Evolutionary conservation across 1,140 invertebrate species (phyloP).

Genomic region (Hyles vespertilio): DNA sequence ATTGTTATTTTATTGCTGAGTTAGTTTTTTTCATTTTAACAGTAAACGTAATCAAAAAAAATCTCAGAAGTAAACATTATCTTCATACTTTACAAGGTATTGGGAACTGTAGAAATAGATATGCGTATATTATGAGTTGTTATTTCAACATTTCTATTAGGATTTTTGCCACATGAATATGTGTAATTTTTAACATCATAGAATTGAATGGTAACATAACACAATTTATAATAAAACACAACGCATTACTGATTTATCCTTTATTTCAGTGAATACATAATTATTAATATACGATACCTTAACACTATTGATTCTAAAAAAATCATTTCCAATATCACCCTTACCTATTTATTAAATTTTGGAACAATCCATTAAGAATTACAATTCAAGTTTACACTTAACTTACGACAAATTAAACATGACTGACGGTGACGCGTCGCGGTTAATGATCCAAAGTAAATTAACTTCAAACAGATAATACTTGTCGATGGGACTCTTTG

Average conservation of each 20-base stretch:
- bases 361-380: conserved; percentile 68
- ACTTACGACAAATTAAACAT: conserved; percentile 31
- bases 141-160: too few species aligned
- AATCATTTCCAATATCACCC: conserved; percentile 74
- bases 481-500: neutral
- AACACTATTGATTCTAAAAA: conserved; percentile 72
- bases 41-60: too few species aligned
- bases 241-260: conserved; percentile 52
- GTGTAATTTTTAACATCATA: too few species aligned
- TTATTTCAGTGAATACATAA: conserved; percentile 74
- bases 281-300: conserved; percentile 71
- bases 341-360: conserved; percentile 69
- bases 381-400: conserved; percentile 53
- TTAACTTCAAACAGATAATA: neutral
- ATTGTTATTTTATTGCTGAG: too few species aligned
- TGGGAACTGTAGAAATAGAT: neutral
- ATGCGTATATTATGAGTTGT: neutral
- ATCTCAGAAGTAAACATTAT: too few species aligned
- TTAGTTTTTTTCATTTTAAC: too few species aligned
- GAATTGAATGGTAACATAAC: too few species aligned
- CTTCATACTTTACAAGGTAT: neutral
- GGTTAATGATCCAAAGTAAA: neutral
- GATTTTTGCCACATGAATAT: too few species aligned
- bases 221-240: conserved; percentile 8
- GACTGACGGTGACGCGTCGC: conserved; percentile 16